Conservation (phyloP, 2,797 vertebrate genomes). For the Morus bassanus region DNA sequence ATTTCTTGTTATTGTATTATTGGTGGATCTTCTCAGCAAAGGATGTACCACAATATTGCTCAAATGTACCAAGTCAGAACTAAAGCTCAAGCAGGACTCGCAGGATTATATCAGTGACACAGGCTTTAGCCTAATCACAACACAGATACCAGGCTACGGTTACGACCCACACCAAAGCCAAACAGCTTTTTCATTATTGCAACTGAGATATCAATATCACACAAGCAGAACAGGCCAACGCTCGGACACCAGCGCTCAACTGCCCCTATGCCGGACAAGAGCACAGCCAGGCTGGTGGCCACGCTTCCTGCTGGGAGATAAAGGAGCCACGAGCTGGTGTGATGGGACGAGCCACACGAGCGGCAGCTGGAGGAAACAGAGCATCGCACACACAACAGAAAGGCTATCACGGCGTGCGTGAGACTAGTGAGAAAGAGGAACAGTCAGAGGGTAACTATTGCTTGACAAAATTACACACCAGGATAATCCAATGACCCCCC, state of each 20-base stretch:
- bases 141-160: neutral
- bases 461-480: slow-evolving; percentile 17
- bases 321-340: neutral
- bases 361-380: neutral
- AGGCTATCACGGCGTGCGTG: neutral
- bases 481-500: neutral
- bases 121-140: neutral
- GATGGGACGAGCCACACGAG: neutral
- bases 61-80: neutral
- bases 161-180: neutral
- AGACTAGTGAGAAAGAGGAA: neutral
- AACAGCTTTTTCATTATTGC: neutral
- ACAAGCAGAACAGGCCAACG: neutral
- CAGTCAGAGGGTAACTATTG: slow-evolving; percentile 28
- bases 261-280: neutral
- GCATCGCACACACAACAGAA: neutral
- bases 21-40: slow-evolving; percentile 1
- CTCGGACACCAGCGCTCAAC: accelerated
- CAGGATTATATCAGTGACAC: neutral
- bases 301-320: neutral
- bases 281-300: neutral
- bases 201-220: neutral
- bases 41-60: neutral
- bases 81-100: slow-evolving; percentile 25
- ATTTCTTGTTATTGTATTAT: accelerated